Base-by-base conservation (phyloP, 2,888 invertebrate species). In the Idaea aversata region DNA sequence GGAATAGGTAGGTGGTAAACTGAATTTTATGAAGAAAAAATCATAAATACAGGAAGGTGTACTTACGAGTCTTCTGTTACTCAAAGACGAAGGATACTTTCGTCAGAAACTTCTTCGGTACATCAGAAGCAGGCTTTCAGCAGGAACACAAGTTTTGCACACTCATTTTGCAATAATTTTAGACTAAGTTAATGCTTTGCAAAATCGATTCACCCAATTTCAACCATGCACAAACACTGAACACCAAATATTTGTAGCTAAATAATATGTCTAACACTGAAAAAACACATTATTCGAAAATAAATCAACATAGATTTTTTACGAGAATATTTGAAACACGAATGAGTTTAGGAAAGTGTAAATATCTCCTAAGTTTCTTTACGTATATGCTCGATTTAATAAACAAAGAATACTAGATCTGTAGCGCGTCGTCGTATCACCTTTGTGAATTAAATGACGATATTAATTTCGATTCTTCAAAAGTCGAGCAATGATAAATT, bases 151-250 rank as follows among this genome's bases (percentile, higher is more conserved):
- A 81, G 87, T 82, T 83, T 81, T 85, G 85, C 86, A 86, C 83
- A 84, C 78, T 89, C 88, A 90, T 90, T 88, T 86, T 82, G 85
- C 81, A 78, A 85, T 78, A 85, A 83, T 81, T 80, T 78, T 16
- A 16, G 5, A n/a, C 25, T 25, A 25, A 25, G 80, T 77, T 81
- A 79, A 73, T 75, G 77, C 78, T 78, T 74, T 79, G 78, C 70
- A 80, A 77, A 86, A 87, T 88, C 83, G 85, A 88, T 86, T 87
- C 75, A 47, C 47, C 3, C 13, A 84, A 84, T 77, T 82, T 70
- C 76, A 80, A 70, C 74, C 73, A 77, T 72, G 72, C 77, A 81
- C 81, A 79, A 82, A 82, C 78, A 80, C 75, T 81, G 72, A 81
- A 73, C 72, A 79, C 78, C 66, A 76, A 47, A 71, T 70, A 77